Percentiles rank a stretch among this genome's conserved stretches.
These are phyloP conservation scores for Drosophila borborema DNA, from an alignment of 2,888 invertebrate genomes.

Conservation along the genomic window DNA sequence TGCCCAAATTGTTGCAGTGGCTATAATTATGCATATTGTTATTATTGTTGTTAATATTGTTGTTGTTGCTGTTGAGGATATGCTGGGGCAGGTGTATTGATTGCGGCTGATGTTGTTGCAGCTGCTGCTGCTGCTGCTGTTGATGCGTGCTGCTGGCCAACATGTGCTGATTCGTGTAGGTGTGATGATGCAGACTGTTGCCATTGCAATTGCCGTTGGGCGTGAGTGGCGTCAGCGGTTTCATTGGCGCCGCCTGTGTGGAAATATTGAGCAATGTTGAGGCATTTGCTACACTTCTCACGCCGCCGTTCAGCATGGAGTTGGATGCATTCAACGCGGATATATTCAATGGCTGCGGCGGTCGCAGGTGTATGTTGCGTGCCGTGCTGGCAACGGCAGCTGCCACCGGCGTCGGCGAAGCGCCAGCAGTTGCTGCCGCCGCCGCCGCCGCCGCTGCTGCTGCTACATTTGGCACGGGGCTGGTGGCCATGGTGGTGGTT, in stretches of 20 bases:
- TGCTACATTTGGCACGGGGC: constrained; percentile 18
- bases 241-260: constrained; percentile 66
- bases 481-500: constrained; percentile 12
- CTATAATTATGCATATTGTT: constrained; percentile 57
- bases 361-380: constrained; percentile 83
- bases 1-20: constrained; percentile 51
- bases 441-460: background rate
- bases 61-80: constrained; percentile 35
- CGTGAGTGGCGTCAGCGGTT: constrained; percentile 78
- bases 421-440: constrained; percentile 32
- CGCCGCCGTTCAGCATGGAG: constrained; percentile 57
- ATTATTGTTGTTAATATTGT: constrained; percentile 42
- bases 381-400: constrained; percentile 80
- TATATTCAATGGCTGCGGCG: constrained; percentile 89
- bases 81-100: constrained; percentile 31
- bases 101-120: constrained; percentile 39
- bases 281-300: constrained; percentile 81
- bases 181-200: constrained; percentile 77
- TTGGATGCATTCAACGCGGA: constrained; percentile 86
- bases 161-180: constrained; percentile 82
- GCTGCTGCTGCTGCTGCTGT: constrained; percentile 46
- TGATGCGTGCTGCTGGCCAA: constrained; percentile 63
- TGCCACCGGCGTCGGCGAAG: constrained; percentile 64
- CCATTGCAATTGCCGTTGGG: constrained; percentile 70
- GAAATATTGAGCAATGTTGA: constrained; percentile 68